Evolutionary conservation across 2,888 invertebrate species (phyloP).

Genomic region (Eudemis profundana): DNA sequence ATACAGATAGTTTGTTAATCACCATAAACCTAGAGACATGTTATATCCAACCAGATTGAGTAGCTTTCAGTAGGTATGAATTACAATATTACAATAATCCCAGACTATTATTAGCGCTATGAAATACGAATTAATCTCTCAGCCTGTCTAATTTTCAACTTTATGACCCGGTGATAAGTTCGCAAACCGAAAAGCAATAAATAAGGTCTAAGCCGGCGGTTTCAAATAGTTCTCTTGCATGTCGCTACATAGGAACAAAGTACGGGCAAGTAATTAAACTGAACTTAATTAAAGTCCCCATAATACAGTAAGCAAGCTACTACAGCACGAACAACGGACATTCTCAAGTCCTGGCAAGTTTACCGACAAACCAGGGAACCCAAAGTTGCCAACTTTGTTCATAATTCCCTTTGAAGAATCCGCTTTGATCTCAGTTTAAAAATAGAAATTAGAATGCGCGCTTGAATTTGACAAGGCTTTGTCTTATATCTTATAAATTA

Average conservation of each 20-base stretch:
- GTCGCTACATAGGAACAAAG: constrained; percentile 48
- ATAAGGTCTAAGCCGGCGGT: constrained; percentile 37
- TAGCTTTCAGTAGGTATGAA: constrained; percentile 10
- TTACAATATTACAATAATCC: constrained; percentile 33
- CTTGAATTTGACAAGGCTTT: constrained; percentile 43
- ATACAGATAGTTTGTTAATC: not conserved
- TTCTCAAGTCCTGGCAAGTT: constrained; percentile 55
- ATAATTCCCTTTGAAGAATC: constrained; percentile 71
- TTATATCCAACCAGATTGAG: constrained; percentile 8
- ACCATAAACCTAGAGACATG: not conserved
- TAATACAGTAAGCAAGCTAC: constrained; percentile 58
- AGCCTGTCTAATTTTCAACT: constrained; percentile 18
- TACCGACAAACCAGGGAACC: constrained; percentile 69
- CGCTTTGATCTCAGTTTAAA: constrained; percentile 57
- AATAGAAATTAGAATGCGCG: constrained; percentile 46
- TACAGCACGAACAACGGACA: constrained; percentile 56
- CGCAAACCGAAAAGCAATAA: constrained; percentile 36
- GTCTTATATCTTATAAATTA: constrained; percentile 10
- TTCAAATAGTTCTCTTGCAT: constrained; percentile 46
- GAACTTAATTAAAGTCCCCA: constrained; percentile 67
- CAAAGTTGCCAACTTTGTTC: constrained; percentile 70
- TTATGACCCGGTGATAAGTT: constrained; percentile 34
- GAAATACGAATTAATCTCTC: constrained; percentile 33
- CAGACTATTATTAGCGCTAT: constrained; percentile 38
- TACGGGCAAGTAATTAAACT: constrained; percentile 62